Conservation (phyloP, 1,140 invertebrate genomes). For the Neodiprion virginianus region DNA sequence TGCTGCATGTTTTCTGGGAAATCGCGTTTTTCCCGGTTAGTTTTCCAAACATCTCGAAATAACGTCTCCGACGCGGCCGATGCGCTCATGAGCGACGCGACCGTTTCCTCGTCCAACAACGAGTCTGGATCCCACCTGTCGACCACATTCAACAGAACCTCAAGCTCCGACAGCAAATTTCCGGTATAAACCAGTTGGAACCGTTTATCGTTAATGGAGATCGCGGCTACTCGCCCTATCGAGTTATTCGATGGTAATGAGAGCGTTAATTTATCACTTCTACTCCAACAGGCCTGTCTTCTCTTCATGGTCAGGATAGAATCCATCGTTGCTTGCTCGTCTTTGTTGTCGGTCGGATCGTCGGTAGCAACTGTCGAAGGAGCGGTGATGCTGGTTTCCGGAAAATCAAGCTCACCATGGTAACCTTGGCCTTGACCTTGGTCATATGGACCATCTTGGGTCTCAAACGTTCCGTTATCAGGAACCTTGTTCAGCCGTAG, state of each 20-base stretch:
- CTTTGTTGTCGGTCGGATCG: not conserved
- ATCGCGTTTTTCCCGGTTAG: not conserved
- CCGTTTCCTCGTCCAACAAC: not conserved
- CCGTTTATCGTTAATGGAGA: not conserved
- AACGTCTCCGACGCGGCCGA: not conserved
- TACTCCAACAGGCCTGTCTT: not conserved
- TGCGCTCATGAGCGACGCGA: not conserved
- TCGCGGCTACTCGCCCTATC: not conserved
- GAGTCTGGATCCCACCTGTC: slow-evolving; percentile 7
- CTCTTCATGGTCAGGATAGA: not conserved
- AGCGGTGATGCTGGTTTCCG: no score
- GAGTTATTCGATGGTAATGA: not conserved
- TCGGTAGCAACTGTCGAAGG: no score
- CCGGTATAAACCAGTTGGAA: slow-evolving; percentile 20
- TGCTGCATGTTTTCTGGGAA: not conserved
- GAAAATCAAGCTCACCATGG: no score
- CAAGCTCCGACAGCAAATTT: slow-evolving; percentile 5
- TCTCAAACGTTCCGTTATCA: no score
- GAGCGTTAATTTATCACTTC: not conserved
- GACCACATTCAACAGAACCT: slow-evolving; percentile 14
- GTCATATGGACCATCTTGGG: no score
- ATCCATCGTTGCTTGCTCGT: not conserved
- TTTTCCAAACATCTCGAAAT: not conserved
- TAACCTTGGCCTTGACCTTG: no score
- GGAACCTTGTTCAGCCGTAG: no score